Conservation (phyloP, 37 sponge, comb jelly and placozoan species). For the Diacarnus erythraeanus region DNA sequence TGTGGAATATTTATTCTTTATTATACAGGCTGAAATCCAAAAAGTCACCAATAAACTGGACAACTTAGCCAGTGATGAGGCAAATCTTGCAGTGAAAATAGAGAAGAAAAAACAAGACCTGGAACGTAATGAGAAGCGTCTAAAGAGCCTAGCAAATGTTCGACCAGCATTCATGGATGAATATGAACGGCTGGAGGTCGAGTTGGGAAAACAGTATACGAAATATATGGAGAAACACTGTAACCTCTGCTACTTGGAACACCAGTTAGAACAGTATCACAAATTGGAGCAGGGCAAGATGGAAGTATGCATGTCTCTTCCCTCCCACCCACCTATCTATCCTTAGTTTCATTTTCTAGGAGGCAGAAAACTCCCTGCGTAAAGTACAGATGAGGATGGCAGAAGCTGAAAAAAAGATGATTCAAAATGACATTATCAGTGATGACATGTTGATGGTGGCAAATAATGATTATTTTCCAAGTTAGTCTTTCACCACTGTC, state of each 20-base stretch:
- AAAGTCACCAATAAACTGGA: constrained; percentile 77
- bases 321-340: neutral
- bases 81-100: constrained; percentile 90
- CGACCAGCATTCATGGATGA: constrained; percentile 99
- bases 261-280: constrained; percentile 81
- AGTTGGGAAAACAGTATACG: constrained; percentile 84
- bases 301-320: constrained; percentile 52
- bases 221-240: constrained; percentile 89
- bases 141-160: constrained; percentile 89
- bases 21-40: constrained; percentile 66
- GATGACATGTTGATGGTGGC: constrained; percentile 32
- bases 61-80: constrained; percentile 91
- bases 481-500: neutral
- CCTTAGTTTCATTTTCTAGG: constrained; percentile 14
- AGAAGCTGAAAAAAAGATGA: constrained; percentile 83
- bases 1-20: neutral
- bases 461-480: constrained; percentile 5
- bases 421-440: constrained; percentile 59
- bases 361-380: constrained; percentile 65
- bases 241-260: constrained; percentile 92
- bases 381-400: constrained; percentile 81
- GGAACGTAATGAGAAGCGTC: constrained; percentile 90
- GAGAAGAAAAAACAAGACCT: constrained; percentile 95
- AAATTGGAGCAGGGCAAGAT: constrained; percentile 74
- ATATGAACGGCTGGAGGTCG: constrained; percentile 90